Evolutionary conservation across 1,140 invertebrate genomes (phyloP).

Genomic region (Monomorium pharaonis): DNA sequence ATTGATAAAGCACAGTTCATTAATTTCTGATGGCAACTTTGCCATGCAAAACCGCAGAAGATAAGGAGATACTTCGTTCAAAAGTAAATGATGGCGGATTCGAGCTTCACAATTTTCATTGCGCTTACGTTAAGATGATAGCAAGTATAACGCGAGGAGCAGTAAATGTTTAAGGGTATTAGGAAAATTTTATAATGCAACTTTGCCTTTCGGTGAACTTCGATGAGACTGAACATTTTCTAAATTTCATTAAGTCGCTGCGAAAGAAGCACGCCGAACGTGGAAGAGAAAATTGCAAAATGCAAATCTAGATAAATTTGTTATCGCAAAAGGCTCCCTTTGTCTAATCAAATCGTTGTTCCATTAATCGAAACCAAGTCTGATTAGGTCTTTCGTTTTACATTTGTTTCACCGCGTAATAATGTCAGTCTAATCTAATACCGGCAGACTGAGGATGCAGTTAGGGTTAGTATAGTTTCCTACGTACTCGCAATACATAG

Average conservation of each 20-base stretch:
- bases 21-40: neutral
- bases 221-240: neutral
- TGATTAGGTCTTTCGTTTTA: constrained; percentile 5
- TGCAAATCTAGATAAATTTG: constrained; percentile 20
- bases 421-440: neutral
- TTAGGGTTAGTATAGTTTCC: constrained; percentile 1
- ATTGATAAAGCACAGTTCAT: neutral
- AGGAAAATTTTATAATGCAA: neutral
- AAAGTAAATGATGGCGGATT: neutral
- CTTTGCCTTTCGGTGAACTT: neutral
- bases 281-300: neutral
- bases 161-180: neutral
- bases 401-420: neutral
- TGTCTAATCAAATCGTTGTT: neutral
- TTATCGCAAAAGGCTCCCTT: neutral
- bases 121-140: neutral
- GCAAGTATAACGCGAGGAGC: neutral
- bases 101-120: neutral
- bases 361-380: neutral
- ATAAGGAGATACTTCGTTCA: neutral
- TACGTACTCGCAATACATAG: neutral
- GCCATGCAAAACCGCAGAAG: neutral
- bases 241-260: neutral
- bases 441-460: neutral
- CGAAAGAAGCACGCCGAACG: neutral